phyloP scores from a whole-genome alignment of 2,888 invertebrate genomes.

The Matsumyia berberina region DNA sequence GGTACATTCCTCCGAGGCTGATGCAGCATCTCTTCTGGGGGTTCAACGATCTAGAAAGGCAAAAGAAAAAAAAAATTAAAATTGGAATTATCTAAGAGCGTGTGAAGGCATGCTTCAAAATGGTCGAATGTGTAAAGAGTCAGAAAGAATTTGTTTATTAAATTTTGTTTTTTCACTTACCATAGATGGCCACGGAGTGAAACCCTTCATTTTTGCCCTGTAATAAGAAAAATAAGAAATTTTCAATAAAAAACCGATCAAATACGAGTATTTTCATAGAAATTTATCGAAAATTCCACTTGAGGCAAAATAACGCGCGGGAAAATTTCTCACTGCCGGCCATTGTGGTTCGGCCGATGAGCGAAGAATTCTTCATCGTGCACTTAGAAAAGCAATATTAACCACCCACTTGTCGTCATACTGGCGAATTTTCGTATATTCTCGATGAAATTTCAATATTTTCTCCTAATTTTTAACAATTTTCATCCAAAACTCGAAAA shows the following conservation, averaged over 20 bases:
- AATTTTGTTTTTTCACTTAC: slow-evolving; percentile 87
- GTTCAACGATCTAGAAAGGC: slow-evolving; percentile 89
- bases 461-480: not conserved
- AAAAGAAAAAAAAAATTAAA: slow-evolving; percentile 6
- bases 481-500: slow-evolving; percentile 21
- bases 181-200: slow-evolving; percentile 98
- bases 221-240: slow-evolving; percentile 83
- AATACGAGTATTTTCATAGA: slow-evolving; percentile 6
- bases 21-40: slow-evolving; percentile 90
- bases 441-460: not conserved
- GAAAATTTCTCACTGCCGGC: slow-evolving; percentile 68
- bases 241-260: slow-evolving; percentile 5
- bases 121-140: slow-evolving; percentile 35
- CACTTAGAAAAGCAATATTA: not conserved
- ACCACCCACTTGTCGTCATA: not conserved
- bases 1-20: slow-evolving; percentile 89
- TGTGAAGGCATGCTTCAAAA: slow-evolving; percentile 45
- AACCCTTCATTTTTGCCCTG: slow-evolving; percentile 99
- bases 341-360: slow-evolving; percentile 44
- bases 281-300: slow-evolving; percentile 38
- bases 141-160: not conserved
- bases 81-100: slow-evolving; percentile 31
- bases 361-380: not conserved
- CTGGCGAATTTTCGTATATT: not conserved
- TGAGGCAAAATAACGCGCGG: slow-evolving; percentile 64